Base-by-base conservation (phyloP, 1,140 invertebrate species). In the Drosophila insularis region DNA sequence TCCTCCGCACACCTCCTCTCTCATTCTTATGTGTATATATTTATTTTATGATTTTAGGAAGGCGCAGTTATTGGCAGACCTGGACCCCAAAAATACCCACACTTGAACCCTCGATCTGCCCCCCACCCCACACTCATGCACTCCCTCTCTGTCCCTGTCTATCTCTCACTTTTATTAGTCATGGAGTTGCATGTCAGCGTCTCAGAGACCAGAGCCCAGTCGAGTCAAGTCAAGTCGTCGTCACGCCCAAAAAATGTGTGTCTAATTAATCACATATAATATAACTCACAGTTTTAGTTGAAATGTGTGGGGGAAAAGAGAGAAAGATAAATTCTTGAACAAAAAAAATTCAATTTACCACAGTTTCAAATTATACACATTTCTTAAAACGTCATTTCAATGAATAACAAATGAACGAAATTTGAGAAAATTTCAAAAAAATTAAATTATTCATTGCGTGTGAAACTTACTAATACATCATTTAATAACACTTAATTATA, bases 31-130 rank as follows among this genome's bases (percentile, higher is more conserved):
- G 68, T 55, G 17, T 68, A 23, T 68, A 50, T 50, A 50, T 50
- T 72, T 67, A 79, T 79, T 72, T 84, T 70, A 68, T 71, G 71
- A 66, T 72, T 72, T 78, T 64, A 68, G 82, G 74, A 78, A 72
- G 80, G 68, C 79, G 75, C 75, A 71, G 75, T 71, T 59, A 37
- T 43, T 37, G 50, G 53, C 55, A 58, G 14, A 3, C n/a, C 43
- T 50, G 43, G 35, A 37, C 35, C 35, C 35, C 35, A 37, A 27
- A 27, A 27, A 27, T 11, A 37, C 35, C 35, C 35, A 37, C 35
- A 37, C 35, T 37, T 37, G 35, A 11, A 37, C 35, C 35, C 35
- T 37, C 35, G 35, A 21, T 21, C 27, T 23, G 4, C 23, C 17
- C 40, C 40, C 6, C 6, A 46, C 1, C 23, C 23, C 23, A 23